phyloP scores from a whole-genome alignment of 2,888 invertebrate species.

The Ceriagrion tenellum region DNA sequence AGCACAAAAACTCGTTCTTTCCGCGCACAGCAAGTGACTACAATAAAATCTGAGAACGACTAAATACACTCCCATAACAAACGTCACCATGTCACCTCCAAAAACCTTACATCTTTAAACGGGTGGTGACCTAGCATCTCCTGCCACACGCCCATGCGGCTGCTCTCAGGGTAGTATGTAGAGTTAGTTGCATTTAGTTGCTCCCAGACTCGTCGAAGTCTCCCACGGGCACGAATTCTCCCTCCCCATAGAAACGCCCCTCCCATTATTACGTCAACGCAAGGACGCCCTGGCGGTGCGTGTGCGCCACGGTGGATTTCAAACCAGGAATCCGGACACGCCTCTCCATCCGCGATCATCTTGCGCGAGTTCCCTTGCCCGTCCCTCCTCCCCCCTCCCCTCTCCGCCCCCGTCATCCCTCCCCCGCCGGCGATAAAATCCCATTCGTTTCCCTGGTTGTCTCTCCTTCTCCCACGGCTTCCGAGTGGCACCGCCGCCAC shows the following conservation, averaged over 20 bases:
- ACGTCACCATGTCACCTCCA: no score
- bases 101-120: no score
- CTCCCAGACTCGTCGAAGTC: neutral
- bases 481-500: neutral
- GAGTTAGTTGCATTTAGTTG: neutral
- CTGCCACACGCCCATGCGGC: no score
- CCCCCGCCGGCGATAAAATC: neutral
- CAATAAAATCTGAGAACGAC: no score
- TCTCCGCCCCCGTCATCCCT: no score
- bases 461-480: neutral
- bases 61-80: no score
- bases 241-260: neutral
- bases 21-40: no score
- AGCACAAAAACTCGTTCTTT: no score
- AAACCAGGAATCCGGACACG: neutral
- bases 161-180: no score
- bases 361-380: neutral
- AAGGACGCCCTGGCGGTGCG: neutral
- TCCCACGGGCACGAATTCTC: neutral
- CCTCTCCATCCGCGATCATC: slow-evolving; percentile 5
- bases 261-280: neutral
- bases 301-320: neutral
- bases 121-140: no score
- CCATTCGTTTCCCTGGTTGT: neutral
- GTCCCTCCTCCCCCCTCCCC: neutral